Percentiles rank a stretch among this genome's conserved stretches.
These are phyloP conservation scores for Sylvia atricapilla DNA, from an alignment of 2,113 vertebrate species.

Conservation along the genomic window DNA sequence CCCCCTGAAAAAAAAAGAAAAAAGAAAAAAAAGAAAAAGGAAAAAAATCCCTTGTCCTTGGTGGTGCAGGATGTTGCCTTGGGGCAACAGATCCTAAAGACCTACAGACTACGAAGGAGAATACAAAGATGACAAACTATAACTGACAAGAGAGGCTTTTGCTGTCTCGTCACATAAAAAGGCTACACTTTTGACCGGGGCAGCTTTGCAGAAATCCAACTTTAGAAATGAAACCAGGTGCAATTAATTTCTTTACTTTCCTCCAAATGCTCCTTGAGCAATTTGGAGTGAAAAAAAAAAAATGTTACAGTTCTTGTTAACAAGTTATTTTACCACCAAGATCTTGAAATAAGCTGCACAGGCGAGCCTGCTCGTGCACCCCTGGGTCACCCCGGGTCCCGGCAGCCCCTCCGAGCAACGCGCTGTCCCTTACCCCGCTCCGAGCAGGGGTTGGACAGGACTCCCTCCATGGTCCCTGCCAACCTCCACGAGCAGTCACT, in stretches of 20 bases:
- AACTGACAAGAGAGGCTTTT: constrained; percentile 74
- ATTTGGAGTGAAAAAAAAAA: constrained; percentile 18
- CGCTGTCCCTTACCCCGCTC: background rate
- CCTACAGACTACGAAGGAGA: constrained; percentile 78
- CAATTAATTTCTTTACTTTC: constrained; percentile 77
- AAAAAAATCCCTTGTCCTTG: constrained; percentile 78
- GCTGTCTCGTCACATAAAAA: constrained; percentile 74
- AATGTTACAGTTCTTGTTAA: constrained; percentile 48
- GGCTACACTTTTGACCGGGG: constrained; percentile 77
- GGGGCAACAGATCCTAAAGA: constrained; percentile 81
- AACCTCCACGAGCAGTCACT: constrained; percentile 58
- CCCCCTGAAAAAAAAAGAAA: background rate
- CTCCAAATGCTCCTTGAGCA: constrained; percentile 65
- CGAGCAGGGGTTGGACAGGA: background rate
- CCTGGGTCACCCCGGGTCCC: background rate
- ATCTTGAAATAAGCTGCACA: constrained; percentile 66
- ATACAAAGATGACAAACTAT: constrained; percentile 70
- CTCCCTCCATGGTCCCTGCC: background rate
- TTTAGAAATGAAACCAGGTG: constrained; percentile 87
- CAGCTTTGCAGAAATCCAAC: constrained; percentile 84
- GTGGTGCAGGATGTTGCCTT: constrained; percentile 83
- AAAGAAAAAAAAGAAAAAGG: background rate
- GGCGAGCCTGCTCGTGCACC: background rate
- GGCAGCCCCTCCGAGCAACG: constrained; percentile 50
- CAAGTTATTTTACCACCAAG: constrained; percentile 66